Evolutionary conservation across 2,888 invertebrate species (phyloP), one percentile per base, ranked within the genome.

Genomic region (Chalcosyrphus nemorum): DNA sequence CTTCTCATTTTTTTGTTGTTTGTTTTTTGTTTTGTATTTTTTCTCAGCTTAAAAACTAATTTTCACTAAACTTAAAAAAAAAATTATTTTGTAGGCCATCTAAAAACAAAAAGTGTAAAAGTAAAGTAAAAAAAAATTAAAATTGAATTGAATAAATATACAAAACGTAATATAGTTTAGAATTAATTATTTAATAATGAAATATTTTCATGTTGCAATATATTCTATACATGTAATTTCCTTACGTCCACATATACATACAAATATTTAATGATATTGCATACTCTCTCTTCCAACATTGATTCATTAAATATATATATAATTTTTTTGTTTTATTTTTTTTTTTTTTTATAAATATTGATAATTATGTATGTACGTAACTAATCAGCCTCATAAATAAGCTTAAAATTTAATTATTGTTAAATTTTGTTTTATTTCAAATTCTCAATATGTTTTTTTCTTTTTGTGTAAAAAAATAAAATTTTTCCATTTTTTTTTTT

Each of bases 331-430:
- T 71, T 45, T 52, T n/a, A 24, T 24, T 19, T 68, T 47, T 7
- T 32, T 2, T 32, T 71, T 70, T 43, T 27, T 75, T 68, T 80
- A 80, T 84, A 80, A 84, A 78, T 84, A 81, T 85, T 85, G 81
- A 85, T 85, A 85, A 85, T 85, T 81, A 76, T 65, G 81, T 78
- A 74, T 77, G 70, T 82, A 85, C 85, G 85, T 85, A 84, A 86
- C 85, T 88, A 86, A 87, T 88, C 87, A 88, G 87, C 87, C 87
- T 88, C 87, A 88, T 88, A 86, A 86, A 86, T 87, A 87, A 86
- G 86, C 86, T 87, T 87, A 87, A 86, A 85, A 70, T 86, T 7
- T 86, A 86, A 84, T 87, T 86, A 86, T 77, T 86, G 86, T 86
- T 72, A 70, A 59, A 81, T 76, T 68, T 59, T 43, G 5, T 66